A percentile compares a stretch with the other conserved stretches of the same genome.
Conservation (phyloP, 2,797 vertebrate species). For the Phrynocephalus forsythii region DNA sequence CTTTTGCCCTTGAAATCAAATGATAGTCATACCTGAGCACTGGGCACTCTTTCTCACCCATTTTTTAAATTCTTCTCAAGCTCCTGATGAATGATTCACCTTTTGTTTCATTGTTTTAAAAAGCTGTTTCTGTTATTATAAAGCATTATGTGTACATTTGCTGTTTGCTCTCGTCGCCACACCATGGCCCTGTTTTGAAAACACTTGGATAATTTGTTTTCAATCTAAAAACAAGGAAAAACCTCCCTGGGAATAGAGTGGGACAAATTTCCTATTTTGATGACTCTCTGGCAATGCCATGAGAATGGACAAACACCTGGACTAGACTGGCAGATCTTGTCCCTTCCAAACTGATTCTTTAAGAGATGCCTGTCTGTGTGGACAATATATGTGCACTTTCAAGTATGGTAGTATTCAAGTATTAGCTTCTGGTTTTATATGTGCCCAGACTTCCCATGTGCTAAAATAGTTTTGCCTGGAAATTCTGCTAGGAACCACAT, state of each 20-base stretch:
- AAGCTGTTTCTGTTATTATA: not conserved
- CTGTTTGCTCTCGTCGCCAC: not conserved
- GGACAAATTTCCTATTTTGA: not conserved
- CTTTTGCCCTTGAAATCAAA: not conserved
- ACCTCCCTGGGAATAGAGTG: not conserved
- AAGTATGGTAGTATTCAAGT: no score
- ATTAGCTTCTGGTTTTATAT: not conserved
- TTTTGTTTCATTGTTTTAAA: not conserved
- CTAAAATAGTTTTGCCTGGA: not conserved
- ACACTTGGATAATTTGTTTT: not conserved
- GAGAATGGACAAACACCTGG: not conserved
- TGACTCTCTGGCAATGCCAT: not conserved
- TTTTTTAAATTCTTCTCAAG: not conserved
- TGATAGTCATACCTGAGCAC: not conserved
- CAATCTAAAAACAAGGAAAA: not conserved
- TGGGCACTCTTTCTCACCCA: not conserved
- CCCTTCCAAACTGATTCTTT: not conserved
- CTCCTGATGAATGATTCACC: not conserved
- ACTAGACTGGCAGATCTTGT: not conserved
- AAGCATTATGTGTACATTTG: not conserved
- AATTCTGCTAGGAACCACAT: not conserved
- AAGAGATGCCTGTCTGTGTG: not conserved
- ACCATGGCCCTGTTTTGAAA: no score
- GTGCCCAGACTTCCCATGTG: not conserved
- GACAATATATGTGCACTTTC: not conserved